Evolutionary conservation across 2,888 invertebrate genomes (phyloP).

Genomic region (Eumerus sabulonum): DNA sequence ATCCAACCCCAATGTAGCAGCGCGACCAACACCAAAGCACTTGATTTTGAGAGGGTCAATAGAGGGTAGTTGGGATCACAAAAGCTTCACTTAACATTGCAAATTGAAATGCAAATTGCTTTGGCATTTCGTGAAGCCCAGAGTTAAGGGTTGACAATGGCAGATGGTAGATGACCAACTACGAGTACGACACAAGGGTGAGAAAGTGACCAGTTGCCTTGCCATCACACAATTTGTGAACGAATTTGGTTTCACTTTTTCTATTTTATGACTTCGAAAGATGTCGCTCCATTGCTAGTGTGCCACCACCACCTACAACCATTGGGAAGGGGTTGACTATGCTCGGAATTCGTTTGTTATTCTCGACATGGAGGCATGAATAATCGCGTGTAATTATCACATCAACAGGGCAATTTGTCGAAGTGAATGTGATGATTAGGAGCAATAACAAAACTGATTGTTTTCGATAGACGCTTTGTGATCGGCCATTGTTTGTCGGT

Average conservation of each 20-base stretch:
- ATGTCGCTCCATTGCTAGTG: background rate
- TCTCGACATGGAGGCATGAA: slow-evolving; percentile 28
- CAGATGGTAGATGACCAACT: slow-evolving; percentile 7
- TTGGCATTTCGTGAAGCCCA: slow-evolving; percentile 42
- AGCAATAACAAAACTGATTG: slow-evolving; percentile 58
- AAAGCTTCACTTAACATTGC: slow-evolving; percentile 65
- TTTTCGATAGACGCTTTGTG: slow-evolving; percentile 34
- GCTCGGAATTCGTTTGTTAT: slow-evolving; percentile 9
- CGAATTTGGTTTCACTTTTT: too few species aligned
- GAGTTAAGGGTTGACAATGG: slow-evolving; percentile 12
- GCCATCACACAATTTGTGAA: background rate
- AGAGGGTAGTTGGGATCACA: slow-evolving; percentile 57
- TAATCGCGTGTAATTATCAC: slow-evolving; percentile 68
- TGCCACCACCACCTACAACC: slow-evolving; percentile 8
- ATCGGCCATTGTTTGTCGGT: background rate
- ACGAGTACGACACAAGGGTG: background rate
- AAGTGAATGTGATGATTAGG: slow-evolving; percentile 62
- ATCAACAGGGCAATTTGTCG: slow-evolving; percentile 67
- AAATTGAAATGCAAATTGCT: slow-evolving; percentile 69
- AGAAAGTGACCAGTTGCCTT: slow-evolving; percentile 50
- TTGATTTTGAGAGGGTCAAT: slow-evolving; percentile 40
- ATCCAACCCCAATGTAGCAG: background rate
- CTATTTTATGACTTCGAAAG: slow-evolving; percentile 5
- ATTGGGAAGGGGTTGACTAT: slow-evolving; percentile 15
- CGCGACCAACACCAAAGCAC: slow-evolving; percentile 4